Evolutionary conservation across 92 coral and sea anemone species (phyloP).

Genomic region (Phymanthus crucifer): DNA sequence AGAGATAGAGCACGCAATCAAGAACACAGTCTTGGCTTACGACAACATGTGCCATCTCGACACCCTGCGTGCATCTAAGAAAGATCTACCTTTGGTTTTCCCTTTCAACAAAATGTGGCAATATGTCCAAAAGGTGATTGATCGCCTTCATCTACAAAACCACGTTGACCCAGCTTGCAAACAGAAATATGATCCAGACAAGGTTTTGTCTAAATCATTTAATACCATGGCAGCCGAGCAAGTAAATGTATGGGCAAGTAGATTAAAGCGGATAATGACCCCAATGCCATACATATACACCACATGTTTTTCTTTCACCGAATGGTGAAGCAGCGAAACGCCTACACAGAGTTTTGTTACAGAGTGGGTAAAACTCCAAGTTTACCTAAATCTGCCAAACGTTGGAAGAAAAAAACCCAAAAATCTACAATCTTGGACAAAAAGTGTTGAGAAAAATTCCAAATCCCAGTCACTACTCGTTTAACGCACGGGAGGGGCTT

Average conservation of each 20-base stretch:
- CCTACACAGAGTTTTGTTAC: slow-evolving; percentile 46
- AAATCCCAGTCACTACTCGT: too few relatives aligned
- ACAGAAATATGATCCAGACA: slow-evolving; percentile 43
- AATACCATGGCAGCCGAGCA: slow-evolving; percentile 60
- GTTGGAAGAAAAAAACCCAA: slow-evolving; percentile 18
- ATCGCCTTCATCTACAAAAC: slow-evolving; percentile 53
- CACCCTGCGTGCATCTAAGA: neutral
- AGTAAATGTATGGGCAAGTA: slow-evolving; percentile 50
- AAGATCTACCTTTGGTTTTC: neutral
- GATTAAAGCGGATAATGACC: slow-evolving; percentile 34
- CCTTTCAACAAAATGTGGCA: slow-evolving; percentile 56
- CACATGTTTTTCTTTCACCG: slow-evolving; percentile 47
- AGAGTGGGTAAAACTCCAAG: slow-evolving; percentile 24
- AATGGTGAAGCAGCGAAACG: slow-evolving; percentile 46
- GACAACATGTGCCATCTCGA: neutral
- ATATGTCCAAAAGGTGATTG: slow-evolving; percentile 48
- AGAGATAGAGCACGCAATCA: slow-evolving; percentile 15
- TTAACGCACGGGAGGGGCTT: too few relatives aligned
- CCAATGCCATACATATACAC: slow-evolving; percentile 47
- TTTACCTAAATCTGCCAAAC: slow-evolving; percentile 22
- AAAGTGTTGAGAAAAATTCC: too few relatives aligned
- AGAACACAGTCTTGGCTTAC: neutral
- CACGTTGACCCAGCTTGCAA: slow-evolving; percentile 47
- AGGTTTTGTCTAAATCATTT: slow-evolving; percentile 23
- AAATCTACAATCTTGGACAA: too few relatives aligned